Conservation (phyloP, 2,888 invertebrate species). For the Thumatha senex region DNA sequence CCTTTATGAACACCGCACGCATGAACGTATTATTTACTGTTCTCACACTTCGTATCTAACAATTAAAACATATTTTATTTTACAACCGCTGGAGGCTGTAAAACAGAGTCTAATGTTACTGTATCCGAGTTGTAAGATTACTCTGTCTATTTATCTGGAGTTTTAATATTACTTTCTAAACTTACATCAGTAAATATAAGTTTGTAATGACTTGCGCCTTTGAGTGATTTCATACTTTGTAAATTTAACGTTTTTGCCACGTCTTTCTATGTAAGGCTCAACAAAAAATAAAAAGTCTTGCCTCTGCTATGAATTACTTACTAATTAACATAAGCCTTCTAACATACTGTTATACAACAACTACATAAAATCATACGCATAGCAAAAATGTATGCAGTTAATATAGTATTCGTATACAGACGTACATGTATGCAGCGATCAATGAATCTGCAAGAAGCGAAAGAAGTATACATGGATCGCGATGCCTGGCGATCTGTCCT, state of each 20-base stretch:
- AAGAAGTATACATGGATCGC: no score
- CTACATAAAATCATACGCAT: no score
- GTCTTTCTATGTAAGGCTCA: background rate
- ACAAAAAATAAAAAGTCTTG: background rate
- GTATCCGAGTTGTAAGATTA: slow-evolving; percentile 12
- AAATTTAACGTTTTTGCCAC: no score
- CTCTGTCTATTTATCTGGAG: background rate
- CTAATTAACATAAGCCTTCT: no score
- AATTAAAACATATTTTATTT: slow-evolving; percentile 58
- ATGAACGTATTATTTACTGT: slow-evolving; percentile 48
- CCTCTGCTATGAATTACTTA: no score
- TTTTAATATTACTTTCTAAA: slow-evolving; percentile 2
- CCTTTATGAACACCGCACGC: slow-evolving; percentile 42
- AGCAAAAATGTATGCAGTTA: no score
- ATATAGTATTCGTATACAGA: no score
- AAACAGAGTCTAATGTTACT: slow-evolving; percentile 27
- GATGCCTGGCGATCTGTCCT: no score
- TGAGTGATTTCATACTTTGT: background rate
- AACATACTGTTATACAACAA: no score
- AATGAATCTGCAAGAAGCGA: no score
- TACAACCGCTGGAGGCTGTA: slow-evolving; percentile 33
- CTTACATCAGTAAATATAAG: background rate
- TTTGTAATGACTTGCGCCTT: background rate
- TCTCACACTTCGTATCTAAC: slow-evolving; percentile 52
- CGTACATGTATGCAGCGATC: no score